Conservation (phyloP, 2,113 vertebrate species). For the Tinamus guttatus region DNA sequence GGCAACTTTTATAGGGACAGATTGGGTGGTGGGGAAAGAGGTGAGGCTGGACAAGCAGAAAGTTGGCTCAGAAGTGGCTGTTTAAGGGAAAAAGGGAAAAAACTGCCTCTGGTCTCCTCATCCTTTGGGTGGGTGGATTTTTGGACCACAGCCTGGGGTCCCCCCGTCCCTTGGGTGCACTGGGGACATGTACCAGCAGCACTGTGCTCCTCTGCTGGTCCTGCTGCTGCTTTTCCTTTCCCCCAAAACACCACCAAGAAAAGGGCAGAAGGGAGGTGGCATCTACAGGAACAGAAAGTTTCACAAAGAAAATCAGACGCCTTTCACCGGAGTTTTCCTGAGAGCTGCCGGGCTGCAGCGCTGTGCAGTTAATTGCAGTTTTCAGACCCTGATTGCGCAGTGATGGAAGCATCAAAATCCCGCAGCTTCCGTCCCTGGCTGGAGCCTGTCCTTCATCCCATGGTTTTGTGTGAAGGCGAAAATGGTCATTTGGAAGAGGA, state of each 20-base stretch:
- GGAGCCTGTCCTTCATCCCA: constrained; percentile 69
- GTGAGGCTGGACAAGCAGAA: background rate
- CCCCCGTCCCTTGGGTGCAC: background rate
- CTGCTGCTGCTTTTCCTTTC: background rate
- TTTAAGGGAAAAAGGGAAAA: background rate
- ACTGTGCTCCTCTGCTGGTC: background rate
- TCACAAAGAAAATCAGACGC: constrained; percentile 57
- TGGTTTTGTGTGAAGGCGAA: constrained; percentile 64
- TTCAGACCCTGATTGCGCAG: constrained; percentile 60
- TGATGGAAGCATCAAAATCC: constrained; percentile 73
- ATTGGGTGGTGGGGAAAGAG: background rate
- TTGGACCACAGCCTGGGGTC: background rate
- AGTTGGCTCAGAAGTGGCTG: background rate
- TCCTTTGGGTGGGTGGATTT: background rate
- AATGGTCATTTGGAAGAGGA: constrained; percentile 68
- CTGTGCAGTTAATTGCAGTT: constrained; percentile 55
- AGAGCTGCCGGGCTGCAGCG: constrained; percentile 60
- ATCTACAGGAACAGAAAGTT: constrained; percentile 43
- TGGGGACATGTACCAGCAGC: too few species aligned
- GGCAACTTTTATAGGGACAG: background rate
- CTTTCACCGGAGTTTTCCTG: constrained; percentile 56
- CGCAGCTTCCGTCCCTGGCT: constrained; percentile 65
- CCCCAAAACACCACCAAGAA: constrained; percentile 34
- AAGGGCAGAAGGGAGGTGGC: constrained; percentile 6
- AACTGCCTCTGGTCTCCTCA: background rate